These are phyloP conservation scores for Antheraea pernyi DNA, from an alignment of 1,140 invertebrate genomes.

Conservation along the genomic window DNA sequence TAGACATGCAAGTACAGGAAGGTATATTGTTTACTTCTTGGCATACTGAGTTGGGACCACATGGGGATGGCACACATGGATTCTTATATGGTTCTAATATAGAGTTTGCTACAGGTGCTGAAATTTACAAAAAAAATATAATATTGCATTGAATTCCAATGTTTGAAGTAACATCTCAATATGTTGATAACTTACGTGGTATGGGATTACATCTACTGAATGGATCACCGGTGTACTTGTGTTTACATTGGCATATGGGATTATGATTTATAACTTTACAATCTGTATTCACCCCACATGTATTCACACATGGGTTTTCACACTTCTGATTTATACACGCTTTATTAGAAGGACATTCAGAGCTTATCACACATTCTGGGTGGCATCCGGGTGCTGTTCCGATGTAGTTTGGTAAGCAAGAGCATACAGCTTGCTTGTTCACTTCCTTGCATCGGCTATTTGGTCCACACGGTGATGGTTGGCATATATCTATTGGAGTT, in stretches of 20 bases:
- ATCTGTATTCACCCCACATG: constrained; percentile 83
- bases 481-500: constrained; percentile 78
- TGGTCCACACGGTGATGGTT: constrained; percentile 84
- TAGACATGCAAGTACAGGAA: constrained; percentile 84
- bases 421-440: constrained; percentile 81
- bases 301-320: constrained; percentile 82
- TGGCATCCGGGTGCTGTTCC: constrained; percentile 82
- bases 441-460: constrained; percentile 83
- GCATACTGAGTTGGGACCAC: constrained; percentile 86
- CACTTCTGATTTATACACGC: constrained; percentile 85
- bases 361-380: constrained; percentile 83
- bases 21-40: constrained; percentile 81
- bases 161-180: background rate
- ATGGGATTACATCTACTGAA: constrained; percentile 82
- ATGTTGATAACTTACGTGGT: constrained; percentile 74
- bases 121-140: constrained; percentile 33
- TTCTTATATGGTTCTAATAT: constrained; percentile 80
- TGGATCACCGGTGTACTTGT: constrained; percentile 87
- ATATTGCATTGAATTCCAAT: background rate
- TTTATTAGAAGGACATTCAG: constrained; percentile 83
- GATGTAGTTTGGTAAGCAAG: constrained; percentile 82
- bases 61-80: constrained; percentile 87
- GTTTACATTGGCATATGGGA: constrained; percentile 85
- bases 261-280: constrained; percentile 86
- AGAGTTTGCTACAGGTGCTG: constrained; percentile 61